Evolutionary conservation across 2,113 vertebrate species (phyloP), one percentile per base, ranked within the genome.

Genomic region (Hymenochirus boettgeri): DNA sequence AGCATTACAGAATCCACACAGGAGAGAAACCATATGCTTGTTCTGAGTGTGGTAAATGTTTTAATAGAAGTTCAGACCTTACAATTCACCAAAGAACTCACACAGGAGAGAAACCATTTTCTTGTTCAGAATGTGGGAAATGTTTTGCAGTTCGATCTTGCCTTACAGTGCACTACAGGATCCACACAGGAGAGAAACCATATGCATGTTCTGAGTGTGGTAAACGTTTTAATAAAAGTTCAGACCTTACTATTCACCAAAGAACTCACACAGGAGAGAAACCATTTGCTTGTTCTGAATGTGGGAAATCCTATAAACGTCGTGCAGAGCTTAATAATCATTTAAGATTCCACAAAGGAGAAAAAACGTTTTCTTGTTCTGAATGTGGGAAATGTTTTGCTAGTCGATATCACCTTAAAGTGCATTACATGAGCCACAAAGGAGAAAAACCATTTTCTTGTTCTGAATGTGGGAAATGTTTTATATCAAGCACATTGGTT

Each of bases 1-100:
- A 76, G 4, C 79, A 82, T 23, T 73, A 79, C 31, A 65, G 73
- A 52, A 77, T 76, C 58, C 80, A 82, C 65, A 82, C 75, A 8
- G 79, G 79, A 37, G 79, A 79, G 51, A 81, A 79, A 31, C 74
- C 76, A 10, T 35, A 12, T 13, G 77, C 76, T 17, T 66, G 75
- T 15, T 69, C 70, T 1, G 70, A 78, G 19, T 81, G 79, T 27
- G 79, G 77, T 5, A 81, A 81, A 69, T 70, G 65, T 33, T 79
- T 81, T 45, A 63, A 72, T 39, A 74, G 72, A 25, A 73, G 76
- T 55, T 9, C 10, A 1, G 15, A 9, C 33, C 33, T 35, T 35
- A 9, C 2, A 3, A 35, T 7, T 3, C 33, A 35, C 33, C 4
- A 7, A 11, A 73, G 75, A 35, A 78, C 75, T 60, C 76, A 80